Conservation (phyloP, 2,888 invertebrate species). For the Mesorhabditis belari region DNA sequence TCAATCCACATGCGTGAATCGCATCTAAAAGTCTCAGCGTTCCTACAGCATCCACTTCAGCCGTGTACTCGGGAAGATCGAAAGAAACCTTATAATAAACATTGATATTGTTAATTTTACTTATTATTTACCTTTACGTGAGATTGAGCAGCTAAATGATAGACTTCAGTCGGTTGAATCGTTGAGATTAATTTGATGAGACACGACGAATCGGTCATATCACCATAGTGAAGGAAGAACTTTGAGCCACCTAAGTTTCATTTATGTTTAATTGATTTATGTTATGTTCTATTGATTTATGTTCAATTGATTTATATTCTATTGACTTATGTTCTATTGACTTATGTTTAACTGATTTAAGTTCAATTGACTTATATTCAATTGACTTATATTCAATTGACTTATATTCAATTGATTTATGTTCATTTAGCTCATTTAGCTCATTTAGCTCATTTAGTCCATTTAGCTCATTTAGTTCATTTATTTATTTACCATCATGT, state of each 20-base stretch:
- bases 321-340: background rate
- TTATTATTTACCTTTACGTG: constrained; percentile 77
- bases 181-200: constrained; percentile 75
- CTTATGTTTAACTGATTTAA: background rate
- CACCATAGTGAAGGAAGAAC: constrained; percentile 88
- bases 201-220: constrained; percentile 94
- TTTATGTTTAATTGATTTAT: too few species aligned
- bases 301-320: background rate
- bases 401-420: too few species aligned
- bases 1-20: constrained; percentile 77
- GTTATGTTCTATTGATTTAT: too few species aligned
- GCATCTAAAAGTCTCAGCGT: constrained; percentile 84
- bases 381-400: too few species aligned
- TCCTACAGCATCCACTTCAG: constrained; percentile 93
- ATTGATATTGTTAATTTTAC: background rate
- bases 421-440: too few species aligned
- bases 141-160: constrained; percentile 95
- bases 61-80: constrained; percentile 95
- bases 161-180: constrained; percentile 82
- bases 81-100: constrained; percentile 70
- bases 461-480: too few species aligned
- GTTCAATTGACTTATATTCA: too few species aligned
- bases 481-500: constrained; percentile 62
- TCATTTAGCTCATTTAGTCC: too few species aligned
- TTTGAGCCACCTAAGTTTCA: constrained; percentile 61